These are phyloP conservation scores for Cyanoramphus novaezelandiae DNA, from an alignment of 2,113 vertebrate genomes.

Conservation along the genomic window DNA sequence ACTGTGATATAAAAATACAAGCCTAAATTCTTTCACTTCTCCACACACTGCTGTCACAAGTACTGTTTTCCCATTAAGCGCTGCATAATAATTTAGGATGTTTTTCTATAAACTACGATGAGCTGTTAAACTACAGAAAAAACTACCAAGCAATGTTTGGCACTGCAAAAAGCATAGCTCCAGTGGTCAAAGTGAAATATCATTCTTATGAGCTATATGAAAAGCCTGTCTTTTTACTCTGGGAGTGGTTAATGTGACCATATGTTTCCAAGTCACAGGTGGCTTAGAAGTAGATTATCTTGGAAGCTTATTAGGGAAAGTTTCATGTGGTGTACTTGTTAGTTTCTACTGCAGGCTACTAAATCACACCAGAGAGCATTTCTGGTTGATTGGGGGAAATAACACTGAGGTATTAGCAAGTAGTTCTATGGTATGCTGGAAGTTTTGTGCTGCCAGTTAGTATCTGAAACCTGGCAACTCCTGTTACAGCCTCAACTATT, in stretches of 20 bases:
- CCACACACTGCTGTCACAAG: accelerated
- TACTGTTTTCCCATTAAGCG: background rate
- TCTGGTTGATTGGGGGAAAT: background rate
- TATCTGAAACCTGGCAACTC: background rate
- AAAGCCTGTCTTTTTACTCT: background rate
- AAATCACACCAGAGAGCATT: background rate
- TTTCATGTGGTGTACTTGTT: background rate
- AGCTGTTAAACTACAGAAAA: background rate
- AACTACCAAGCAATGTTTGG: background rate
- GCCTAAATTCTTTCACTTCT: background rate
- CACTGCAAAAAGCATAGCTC: background rate
- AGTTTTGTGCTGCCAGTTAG: background rate
- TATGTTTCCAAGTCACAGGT: background rate
- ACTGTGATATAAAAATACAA: background rate
- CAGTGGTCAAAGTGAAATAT: background rate
- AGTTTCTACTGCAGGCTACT: background rate
- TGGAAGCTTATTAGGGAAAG: background rate
- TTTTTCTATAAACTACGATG: background rate
- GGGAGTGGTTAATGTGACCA: background rate
- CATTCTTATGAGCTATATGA: accelerated
- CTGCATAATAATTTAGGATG: background rate
- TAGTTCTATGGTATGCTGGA: background rate
- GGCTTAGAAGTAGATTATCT: background rate
- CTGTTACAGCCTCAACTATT: background rate
- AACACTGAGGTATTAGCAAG: background rate